Percentiles rank a stretch among this genome's conserved stretches.
Conservation (phyloP, 2,113 vertebrate genomes). For the Oreochromis spilurus region DNA sequence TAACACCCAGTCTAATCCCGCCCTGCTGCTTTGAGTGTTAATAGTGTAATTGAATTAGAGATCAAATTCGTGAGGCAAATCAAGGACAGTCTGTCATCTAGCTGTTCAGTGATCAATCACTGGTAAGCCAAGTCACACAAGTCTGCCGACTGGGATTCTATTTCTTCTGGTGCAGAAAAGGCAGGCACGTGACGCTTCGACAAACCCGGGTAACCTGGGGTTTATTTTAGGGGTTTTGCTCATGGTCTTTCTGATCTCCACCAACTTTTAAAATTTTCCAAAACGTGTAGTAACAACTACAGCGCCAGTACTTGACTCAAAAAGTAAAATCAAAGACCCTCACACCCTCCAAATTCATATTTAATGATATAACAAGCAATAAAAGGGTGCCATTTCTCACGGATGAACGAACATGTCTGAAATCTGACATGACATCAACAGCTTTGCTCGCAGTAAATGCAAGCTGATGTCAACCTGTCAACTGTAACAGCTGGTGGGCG, state of each 20-base stretch:
- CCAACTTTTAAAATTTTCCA: neutral
- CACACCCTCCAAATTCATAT: neutral
- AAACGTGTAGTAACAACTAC: neutral
- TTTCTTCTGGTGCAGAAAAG: neutral
- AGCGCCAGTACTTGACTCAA: neutral
- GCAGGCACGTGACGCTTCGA: neutral
- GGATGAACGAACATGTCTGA: neutral
- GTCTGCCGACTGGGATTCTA: neutral
- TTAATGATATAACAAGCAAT: neutral
- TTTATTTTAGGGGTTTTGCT: neutral
- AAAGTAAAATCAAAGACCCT: neutral
- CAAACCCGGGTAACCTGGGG: neutral
- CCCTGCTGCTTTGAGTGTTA: conserved; percentile 51
- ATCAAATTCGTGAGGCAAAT: conserved; percentile 45
- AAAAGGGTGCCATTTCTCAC: neutral
- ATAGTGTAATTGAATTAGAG: conserved; percentile 63
- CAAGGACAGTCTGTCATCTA: conserved; percentile 34
- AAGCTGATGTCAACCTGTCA: conserved; percentile 7
- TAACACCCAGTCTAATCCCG: conserved; percentile 58
- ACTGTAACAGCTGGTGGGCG: conserved; percentile 27
- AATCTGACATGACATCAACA: neutral
- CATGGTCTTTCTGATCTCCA: neutral
- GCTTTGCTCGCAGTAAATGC: neutral
- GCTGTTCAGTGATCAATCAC: conserved; percentile 22
- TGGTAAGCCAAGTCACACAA: conserved; percentile 5